Percentiles rank a stretch among this genome's conserved stretches.
Evolutionary conservation across 2,888 invertebrate species (phyloP).

Genomic region (Dolichomitus sp.): DNA sequence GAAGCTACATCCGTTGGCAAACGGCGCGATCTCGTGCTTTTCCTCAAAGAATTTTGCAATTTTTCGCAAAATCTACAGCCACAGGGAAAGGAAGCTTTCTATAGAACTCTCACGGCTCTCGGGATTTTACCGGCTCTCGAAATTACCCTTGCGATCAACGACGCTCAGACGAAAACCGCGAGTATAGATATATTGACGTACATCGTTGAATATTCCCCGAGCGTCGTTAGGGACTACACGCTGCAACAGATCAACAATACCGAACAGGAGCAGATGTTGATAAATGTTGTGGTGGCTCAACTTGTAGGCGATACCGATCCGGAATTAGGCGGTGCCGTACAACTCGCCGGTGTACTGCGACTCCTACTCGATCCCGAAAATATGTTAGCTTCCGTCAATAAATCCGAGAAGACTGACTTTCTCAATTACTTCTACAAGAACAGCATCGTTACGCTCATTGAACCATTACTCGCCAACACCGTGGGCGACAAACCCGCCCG

Average conservation of each 20-base stretch:
- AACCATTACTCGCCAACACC: conserved; percentile 97
- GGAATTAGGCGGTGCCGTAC: conserved; percentile 98
- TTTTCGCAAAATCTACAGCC: conserved; percentile 99
- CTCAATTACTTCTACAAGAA: conserved; percentile 99
- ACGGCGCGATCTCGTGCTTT: conserved; percentile 97
- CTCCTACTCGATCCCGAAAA: conserved; percentile 98
- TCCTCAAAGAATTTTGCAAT: conserved; percentile 99
- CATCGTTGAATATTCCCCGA: conserved; percentile 99
- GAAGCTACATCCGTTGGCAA: conserved; percentile 94
- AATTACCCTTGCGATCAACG: conserved; percentile 96
- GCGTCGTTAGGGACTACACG: conserved; percentile 98
- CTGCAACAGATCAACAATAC: conserved; percentile 96
- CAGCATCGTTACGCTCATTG: conserved; percentile 98
- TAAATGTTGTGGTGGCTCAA: conserved; percentile 99
- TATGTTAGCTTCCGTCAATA: conserved; percentile 97
- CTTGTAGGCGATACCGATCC: conserved; percentile 99
- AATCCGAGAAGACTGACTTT: conserved; percentile 99
- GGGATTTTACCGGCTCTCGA: conserved; percentile 96
- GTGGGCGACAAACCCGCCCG: conserved; percentile 95
- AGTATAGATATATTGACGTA: conserved; percentile 99
- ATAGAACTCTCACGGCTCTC: conserved; percentile 96
- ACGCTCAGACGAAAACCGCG: conserved; percentile 97
- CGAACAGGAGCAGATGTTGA: conserved; percentile 97
- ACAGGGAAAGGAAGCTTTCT: conserved; percentile 98
- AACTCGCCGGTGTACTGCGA: conserved; percentile 97